These are phyloP conservation scores for Chelon labrosus DNA, from an alignment of 2,797 vertebrate genomes.

Conservation along the genomic window DNA sequence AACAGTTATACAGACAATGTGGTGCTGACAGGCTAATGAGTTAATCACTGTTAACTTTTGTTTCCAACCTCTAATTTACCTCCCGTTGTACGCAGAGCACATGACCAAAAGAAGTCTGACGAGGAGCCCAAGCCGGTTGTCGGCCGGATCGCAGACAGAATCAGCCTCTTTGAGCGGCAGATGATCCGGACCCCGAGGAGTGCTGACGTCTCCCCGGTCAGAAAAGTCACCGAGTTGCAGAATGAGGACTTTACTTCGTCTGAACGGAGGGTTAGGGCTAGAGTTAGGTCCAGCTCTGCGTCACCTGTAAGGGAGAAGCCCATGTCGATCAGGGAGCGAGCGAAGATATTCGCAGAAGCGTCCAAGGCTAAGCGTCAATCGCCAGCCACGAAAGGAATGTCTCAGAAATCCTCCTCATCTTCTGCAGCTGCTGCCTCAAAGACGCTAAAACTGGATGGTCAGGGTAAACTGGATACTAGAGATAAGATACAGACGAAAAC, in stretches of 20 bases:
- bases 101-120: constrained; percentile 45
- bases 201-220: constrained; percentile 75
- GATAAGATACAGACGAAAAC: constrained; percentile 24
- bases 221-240: constrained; percentile 82
- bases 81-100: constrained; percentile 60
- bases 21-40: neutral
- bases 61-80: constrained; percentile 10
- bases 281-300: constrained; percentile 35
- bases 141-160: constrained; percentile 90
- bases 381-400: constrained; percentile 49
- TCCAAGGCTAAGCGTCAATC: constrained; percentile 36
- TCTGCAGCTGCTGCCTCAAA: constrained; percentile 13
- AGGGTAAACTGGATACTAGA: constrained; percentile 65
- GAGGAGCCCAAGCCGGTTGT: constrained; percentile 47
- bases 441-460: constrained; percentile 63
- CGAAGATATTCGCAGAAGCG: constrained; percentile 48
- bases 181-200: constrained; percentile 79
- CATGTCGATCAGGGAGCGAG: constrained; percentile 64
- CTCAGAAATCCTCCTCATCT: constrained; percentile 31
- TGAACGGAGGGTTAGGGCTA: constrained; percentile 43
- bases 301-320: constrained; percentile 53
- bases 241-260: constrained; percentile 67
- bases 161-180: constrained; percentile 90
- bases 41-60: neutral
- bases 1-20: neutral